phyloP scores from a whole-genome alignment of 2,113 vertebrate species.

The Misgurnus mizolepis region DNA sequence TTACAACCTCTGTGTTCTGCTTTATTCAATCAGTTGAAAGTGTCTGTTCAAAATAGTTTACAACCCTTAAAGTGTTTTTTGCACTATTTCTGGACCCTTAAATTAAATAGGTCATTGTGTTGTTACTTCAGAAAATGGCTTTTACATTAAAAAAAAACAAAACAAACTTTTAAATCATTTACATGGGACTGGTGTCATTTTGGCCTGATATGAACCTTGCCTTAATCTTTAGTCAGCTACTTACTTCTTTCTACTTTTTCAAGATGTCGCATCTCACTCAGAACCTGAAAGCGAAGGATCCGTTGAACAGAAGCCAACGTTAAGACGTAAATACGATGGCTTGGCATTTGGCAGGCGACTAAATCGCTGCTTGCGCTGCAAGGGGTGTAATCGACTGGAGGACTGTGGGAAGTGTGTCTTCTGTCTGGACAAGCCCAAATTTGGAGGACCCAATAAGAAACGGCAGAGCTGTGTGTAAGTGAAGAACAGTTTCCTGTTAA shows the following conservation, averaged over 20 bases:
- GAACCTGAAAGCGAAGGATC: slow-evolving; percentile 67
- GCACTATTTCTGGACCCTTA: too few species aligned
- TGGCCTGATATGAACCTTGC: too few species aligned
- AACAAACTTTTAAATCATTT: too few species aligned
- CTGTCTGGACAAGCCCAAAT: slow-evolving; percentile 91
- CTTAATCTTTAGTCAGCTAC: slow-evolving; percentile 9
- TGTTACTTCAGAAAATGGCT: too few species aligned
- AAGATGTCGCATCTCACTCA: slow-evolving; percentile 73
- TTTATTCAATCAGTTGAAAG: too few species aligned
- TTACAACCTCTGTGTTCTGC: too few species aligned
- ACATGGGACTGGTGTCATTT: too few species aligned
- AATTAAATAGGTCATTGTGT: too few species aligned
- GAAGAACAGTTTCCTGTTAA: background rate
- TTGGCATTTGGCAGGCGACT: slow-evolving; percentile 58
- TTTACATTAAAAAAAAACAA: too few species aligned
- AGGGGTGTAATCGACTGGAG: slow-evolving; percentile 78
- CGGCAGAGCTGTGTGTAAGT: slow-evolving; percentile 92
- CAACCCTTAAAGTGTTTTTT: too few species aligned
- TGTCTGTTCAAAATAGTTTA: too few species aligned
- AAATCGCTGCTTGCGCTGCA: slow-evolving; percentile 81
- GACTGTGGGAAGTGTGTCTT: slow-evolving; percentile 85
- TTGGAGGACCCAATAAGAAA: slow-evolving; percentile 89
- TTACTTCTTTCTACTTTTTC: slow-evolving; percentile 36
- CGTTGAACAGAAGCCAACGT: slow-evolving; percentile 47
- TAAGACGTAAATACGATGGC: slow-evolving; percentile 48